Base-by-base conservation (phyloP, 2,797 vertebrate genomes). In the Glyptemys insculpta region DNA sequence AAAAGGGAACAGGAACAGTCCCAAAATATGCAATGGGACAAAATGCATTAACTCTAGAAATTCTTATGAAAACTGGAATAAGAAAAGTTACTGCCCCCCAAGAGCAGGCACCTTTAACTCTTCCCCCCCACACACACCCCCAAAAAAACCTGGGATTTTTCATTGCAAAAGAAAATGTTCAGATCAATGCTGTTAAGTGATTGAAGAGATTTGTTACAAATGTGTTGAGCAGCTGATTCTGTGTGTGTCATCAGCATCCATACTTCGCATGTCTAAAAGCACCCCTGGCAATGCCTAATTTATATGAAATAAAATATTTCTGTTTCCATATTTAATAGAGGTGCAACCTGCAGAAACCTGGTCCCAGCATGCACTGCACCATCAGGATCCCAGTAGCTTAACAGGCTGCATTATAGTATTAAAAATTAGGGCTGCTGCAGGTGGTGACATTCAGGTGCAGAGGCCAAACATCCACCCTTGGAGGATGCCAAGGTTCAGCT, bases 21-120 rank as follows among this genome's bases (percentile, higher is more conserved):
- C 34, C 18, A n/a, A 10, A 0, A 1, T 5, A 0, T 2, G 7
- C 31, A 82, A 80, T 44, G 27, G 47, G 79, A 12, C 59, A 4
- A 72, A 72, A 72, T 19, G 7, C 34, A 59, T 53, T 57, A 19
- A 0, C 15, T 59, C 68, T 23, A 7, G 11, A 23, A 5, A 29
- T 41, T 52, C 52, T 53, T 31, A 8, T 19, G 37, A 56, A 52
- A 41, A 72, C 8, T 11, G n/a, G 44, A 29, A 79, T 41, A 41
- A 85, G 68, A 68, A 19, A 52, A 54, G 6, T 4, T 49, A 25
- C 4, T 34, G 0, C 0, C 81, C 25, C 56, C 2, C 5, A 72
- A 29, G 29, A 53, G n/a, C 12, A 83, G 81, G n/a, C 25, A n/a
- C 21, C 44, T 49, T 44, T 41, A 62, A 62, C 10, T 11, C 2